A percentile compares a stretch with the other conserved stretches of the same genome.
Conservation (phyloP, 2,113 vertebrate genomes). For the Sakesphorus luctuosus region DNA sequence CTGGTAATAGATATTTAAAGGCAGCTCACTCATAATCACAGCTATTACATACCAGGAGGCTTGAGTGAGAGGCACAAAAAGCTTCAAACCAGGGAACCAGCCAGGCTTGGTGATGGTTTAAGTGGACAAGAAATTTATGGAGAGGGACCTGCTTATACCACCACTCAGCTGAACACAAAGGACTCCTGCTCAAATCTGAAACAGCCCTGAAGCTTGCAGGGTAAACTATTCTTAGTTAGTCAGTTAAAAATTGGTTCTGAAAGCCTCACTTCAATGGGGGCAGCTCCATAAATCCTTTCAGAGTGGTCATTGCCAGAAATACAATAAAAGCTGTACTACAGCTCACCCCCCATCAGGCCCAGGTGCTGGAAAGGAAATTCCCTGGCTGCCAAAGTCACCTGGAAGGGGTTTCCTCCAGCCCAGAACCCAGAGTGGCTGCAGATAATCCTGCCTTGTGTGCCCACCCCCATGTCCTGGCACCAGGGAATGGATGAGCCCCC, state of each 20-base stretch:
- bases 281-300: background rate
- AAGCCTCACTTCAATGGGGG: background rate
- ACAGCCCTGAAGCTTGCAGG: background rate
- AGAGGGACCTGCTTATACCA: background rate
- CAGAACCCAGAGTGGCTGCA: fast-evolving
- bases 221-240: background rate
- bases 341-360: background rate
- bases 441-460: background rate
- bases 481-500: background rate
- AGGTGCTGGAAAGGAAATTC: background rate
- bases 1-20: slow-evolving; percentile 57
- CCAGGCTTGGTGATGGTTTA: background rate
- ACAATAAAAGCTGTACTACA: background rate
- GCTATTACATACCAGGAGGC: slow-evolving; percentile 3
- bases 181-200: background rate
- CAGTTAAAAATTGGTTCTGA: background rate
- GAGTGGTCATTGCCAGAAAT: background rate
- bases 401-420: background rate
- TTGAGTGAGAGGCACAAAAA: background rate
- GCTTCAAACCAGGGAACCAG: background rate
- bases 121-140: background rate
- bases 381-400: background rate
- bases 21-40: slow-evolving; percentile 53
- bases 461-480: background rate
- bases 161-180: background rate